Conservation (phyloP, 2,797 vertebrate genomes). For the Tenualosa ilisha region DNA sequence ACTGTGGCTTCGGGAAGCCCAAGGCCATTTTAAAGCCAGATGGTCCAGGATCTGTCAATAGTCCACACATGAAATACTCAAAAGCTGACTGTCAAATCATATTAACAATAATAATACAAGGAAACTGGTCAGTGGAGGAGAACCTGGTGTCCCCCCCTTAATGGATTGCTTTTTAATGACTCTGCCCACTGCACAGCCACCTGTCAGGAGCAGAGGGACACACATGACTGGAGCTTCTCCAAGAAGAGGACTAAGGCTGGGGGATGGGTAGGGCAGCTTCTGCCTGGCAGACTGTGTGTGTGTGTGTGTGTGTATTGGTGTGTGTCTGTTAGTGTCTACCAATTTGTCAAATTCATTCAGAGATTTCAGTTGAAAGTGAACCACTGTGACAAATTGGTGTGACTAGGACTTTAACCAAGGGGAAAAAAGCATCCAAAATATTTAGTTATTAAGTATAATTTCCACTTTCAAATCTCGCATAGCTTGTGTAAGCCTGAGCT, state of each 20-base stretch:
- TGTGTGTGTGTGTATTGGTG: conserved; percentile 10
- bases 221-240: neutral
- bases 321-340: neutral
- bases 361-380: no score
- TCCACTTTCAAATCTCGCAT: no score
- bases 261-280: neutral
- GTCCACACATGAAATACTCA: neutral
- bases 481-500: no score
- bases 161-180: conserved; percentile 35
- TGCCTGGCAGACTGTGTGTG: neutral
- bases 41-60: neutral
- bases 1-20: neutral
- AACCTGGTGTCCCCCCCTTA: conserved; percentile 18
- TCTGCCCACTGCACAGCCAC: conserved; percentile 43
- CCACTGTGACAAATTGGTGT: no score
- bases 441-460: no score
- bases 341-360: neutral
- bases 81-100: neutral
- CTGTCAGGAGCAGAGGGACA: conserved; percentile 39
- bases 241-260: neutral
- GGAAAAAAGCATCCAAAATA: no score
- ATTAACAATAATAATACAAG: conserved; percentile 8
- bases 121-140: conserved; percentile 37
- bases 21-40: neutral
- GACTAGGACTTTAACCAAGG: no score